Evolutionary conservation across 2,888 invertebrate species (phyloP).

Genomic region (Timema podura): DNA sequence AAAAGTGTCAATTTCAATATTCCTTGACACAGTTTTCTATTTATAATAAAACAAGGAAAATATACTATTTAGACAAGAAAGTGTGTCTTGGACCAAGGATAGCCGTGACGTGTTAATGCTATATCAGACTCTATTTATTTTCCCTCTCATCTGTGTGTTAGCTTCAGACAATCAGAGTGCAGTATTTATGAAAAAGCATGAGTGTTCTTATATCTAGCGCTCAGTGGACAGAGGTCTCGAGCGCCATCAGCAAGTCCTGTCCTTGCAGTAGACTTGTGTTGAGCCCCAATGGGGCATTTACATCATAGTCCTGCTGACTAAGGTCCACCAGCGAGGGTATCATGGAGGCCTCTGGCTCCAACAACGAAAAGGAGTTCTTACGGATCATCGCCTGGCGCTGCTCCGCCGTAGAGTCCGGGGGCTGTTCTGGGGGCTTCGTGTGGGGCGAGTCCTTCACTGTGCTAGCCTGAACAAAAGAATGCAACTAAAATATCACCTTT

Average conservation of each 20-base stretch:
- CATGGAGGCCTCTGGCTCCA: constrained; percentile 44
- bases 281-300: constrained; percentile 49
- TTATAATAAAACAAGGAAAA: no score
- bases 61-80: no score
- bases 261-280: constrained; percentile 46
- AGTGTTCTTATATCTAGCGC: no score
- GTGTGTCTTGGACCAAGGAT: no score
- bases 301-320: constrained; percentile 52
- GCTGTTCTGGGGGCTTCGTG: not conserved
- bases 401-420: not conserved
- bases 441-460: no score
- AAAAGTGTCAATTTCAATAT: no score
- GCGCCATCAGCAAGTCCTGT: constrained; percentile 48
- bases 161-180: no score
- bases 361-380: constrained; percentile 44
- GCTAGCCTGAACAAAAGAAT: not conserved
- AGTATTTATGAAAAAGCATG: no score
- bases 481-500: not conserved
- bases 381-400: constrained; percentile 38
- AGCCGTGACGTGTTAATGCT: no score
- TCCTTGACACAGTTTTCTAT: no score
- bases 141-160: no score
- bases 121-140: no score
- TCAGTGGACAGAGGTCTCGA: constrained; percentile 39
- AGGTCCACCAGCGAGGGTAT: constrained; percentile 48